These are phyloP conservation scores for Limenitis camilla DNA, from an alignment of 2,888 invertebrate species.

Conservation along the genomic window DNA sequence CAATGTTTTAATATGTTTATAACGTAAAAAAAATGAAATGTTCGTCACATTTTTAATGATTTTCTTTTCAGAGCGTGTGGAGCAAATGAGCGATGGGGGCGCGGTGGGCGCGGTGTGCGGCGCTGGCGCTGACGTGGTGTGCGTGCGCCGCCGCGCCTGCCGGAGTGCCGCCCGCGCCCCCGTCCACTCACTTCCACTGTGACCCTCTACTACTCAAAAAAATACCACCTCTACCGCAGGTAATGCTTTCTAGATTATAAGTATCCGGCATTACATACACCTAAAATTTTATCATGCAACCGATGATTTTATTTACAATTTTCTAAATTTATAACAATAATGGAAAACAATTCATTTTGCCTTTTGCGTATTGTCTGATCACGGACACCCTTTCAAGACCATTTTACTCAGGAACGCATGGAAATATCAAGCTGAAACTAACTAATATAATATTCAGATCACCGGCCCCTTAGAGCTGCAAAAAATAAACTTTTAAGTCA, in stretches of 20 bases:
- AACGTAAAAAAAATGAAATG: too few relatives aligned
- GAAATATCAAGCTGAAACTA: too few relatives aligned
- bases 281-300: background rate
- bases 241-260: constrained; percentile 22
- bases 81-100: constrained; percentile 63
- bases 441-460: too few relatives aligned
- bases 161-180: constrained; percentile 43
- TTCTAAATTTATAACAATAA: too few relatives aligned
- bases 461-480: too few relatives aligned
- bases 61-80: constrained; percentile 10
- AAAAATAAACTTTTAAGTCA: too few relatives aligned
- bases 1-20: too few relatives aligned
- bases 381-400: too few relatives aligned
- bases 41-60: background rate
- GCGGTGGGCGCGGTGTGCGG: constrained; percentile 53
- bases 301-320: too few relatives aligned
- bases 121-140: constrained; percentile 63
- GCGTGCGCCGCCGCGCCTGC: constrained; percentile 56
- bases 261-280: background rate
- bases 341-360: too few relatives aligned
- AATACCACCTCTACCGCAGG: constrained; percentile 49
- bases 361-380: too few relatives aligned
- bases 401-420: too few relatives aligned
- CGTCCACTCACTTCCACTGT: constrained; percentile 36
- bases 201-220: constrained; percentile 47